Conservation (phyloP, 1,140 invertebrate species). For the Diabrotica undecimpunctata region DNA sequence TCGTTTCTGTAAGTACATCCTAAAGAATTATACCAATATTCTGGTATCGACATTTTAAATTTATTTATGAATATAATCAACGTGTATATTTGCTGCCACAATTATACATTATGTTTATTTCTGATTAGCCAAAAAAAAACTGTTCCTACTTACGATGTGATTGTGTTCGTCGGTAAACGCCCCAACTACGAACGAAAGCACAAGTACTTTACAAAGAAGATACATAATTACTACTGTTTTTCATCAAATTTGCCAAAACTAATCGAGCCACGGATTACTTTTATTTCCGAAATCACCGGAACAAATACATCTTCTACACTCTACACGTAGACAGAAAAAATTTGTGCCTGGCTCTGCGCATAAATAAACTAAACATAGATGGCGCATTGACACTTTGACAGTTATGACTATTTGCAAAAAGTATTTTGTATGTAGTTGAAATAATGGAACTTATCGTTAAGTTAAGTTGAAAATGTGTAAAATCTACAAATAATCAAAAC, state of each 20-base stretch:
- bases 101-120: conserved; percentile 3
- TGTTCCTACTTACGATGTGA: conserved; percentile 55
- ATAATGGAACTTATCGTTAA: too few relatives aligned
- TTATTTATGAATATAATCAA: too few relatives aligned
- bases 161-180: conserved; percentile 57
- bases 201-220: conserved; percentile 25
- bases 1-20: too few relatives aligned
- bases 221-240: conserved; percentile 26
- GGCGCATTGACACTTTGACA: too few relatives aligned
- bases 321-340: conserved; percentile 22
- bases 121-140: conserved; percentile 12
- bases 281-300: conserved; percentile 25
- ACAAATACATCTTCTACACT: conserved; percentile 29
- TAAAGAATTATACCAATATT: too few relatives aligned
- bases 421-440: too few relatives aligned
- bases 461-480: too few relatives aligned
- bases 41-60: too few relatives aligned
- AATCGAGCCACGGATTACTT: conserved; percentile 17
- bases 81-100: too few relatives aligned
- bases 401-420: too few relatives aligned
- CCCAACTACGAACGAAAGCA: conserved; percentile 33
- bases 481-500: too few relatives aligned
- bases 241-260: conserved; percentile 7
- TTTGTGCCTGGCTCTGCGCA: not conserved
- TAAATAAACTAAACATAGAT: not conserved